Base-by-base conservation (phyloP, 1,140 invertebrate species). In the Spodoptera litura region DNA sequence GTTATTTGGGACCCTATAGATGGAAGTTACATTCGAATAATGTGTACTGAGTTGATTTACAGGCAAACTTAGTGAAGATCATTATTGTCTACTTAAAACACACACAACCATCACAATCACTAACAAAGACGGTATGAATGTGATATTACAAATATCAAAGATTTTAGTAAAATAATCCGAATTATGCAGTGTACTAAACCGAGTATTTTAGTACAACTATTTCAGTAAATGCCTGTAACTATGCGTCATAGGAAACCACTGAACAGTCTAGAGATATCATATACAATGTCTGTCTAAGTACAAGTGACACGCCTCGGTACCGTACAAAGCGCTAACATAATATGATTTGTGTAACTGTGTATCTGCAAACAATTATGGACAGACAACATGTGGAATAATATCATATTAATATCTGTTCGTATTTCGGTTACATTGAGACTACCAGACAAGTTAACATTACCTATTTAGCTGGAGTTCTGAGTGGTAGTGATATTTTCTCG, bases 271-370 rank as follows among this genome's bases (percentile, higher is more conserved):
- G 10, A 64, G 8, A 49, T 49, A 49, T 44, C 9, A 44, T 3
- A 10, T 44, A 64, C 61, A 64, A 10, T 64, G n/a, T 64, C 15
- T 64, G n/a, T 64, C 15, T 20, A 10, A 44, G 49, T 10, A 13
- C 56, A 31, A 11, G 59, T 35, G 31, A 31, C 11, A 35, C 3
- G 27, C 31, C 35, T 35, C 11, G 8, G 13, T 35, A 12, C 12
- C 35, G 27, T 13, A 62, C 59, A 8, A 64, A 64, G 13, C n/a
- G 38, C 61, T 64, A 64, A 64, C 61, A 20, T 11, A 15, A 64
- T 31, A 10, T 11, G 61, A 38, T 35, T 44, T 44, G 38, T 44
- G 38, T 15, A 9, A 11, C n/a, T 8, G 31, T 27, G 13, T 31
- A 64, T 38, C 35, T 64, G 5, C 20, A 38, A 49, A 49, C 38